These are phyloP conservation scores for Sebastiscus albofasciatus DNA, from an alignment of 2,797 vertebrate species.

Conservation along the genomic window DNA sequence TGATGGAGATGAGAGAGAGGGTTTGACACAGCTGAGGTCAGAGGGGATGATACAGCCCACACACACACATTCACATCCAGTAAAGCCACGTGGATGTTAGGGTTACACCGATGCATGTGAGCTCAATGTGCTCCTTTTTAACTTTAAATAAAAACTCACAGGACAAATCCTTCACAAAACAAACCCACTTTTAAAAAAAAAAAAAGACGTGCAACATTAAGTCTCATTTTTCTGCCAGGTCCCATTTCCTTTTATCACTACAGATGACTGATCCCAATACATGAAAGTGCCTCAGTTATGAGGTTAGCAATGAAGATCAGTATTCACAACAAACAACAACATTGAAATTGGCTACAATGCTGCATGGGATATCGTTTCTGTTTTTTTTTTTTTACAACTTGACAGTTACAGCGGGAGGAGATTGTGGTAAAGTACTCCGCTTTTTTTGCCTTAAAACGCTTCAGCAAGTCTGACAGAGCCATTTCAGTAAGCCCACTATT, in stretches of 20 bases:
- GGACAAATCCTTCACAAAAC: slow-evolving; percentile 47
- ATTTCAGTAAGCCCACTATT: slow-evolving; percentile 48
- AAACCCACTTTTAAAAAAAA: slow-evolving; percentile 26
- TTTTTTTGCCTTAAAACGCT: slow-evolving; percentile 58
- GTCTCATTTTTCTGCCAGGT: slow-evolving; percentile 72
- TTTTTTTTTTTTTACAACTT: slow-evolving; percentile 41
- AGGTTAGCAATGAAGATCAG: slow-evolving; percentile 79
- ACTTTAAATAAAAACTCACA: slow-evolving; percentile 29
- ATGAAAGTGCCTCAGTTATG: slow-evolving; percentile 79
- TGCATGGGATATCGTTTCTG: slow-evolving; percentile 75
- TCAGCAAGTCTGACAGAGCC: slow-evolving; percentile 39
- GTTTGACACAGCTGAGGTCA: slow-evolving; percentile 42
- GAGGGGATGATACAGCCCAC: slow-evolving; percentile 10
- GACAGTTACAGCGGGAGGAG: slow-evolving; percentile 61
- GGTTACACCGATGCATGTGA: slow-evolving; percentile 18
- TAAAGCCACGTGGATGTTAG: slow-evolving; percentile 33
- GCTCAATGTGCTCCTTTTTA: slow-evolving; percentile 50
- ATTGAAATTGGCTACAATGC: slow-evolving; percentile 83
- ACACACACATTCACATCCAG: slow-evolving; percentile 33
- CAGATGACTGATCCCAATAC: slow-evolving; percentile 73
- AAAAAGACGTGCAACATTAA: slow-evolving; percentile 73
- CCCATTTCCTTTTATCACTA: slow-evolving; percentile 61
- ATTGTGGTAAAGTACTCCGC: slow-evolving; percentile 44
- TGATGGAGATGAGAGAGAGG: slow-evolving; percentile 45
- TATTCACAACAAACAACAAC: slow-evolving; percentile 77